phyloP scores from a whole-genome alignment of 2,113 vertebrate genomes.

The Perca fluviatilis region DNA sequence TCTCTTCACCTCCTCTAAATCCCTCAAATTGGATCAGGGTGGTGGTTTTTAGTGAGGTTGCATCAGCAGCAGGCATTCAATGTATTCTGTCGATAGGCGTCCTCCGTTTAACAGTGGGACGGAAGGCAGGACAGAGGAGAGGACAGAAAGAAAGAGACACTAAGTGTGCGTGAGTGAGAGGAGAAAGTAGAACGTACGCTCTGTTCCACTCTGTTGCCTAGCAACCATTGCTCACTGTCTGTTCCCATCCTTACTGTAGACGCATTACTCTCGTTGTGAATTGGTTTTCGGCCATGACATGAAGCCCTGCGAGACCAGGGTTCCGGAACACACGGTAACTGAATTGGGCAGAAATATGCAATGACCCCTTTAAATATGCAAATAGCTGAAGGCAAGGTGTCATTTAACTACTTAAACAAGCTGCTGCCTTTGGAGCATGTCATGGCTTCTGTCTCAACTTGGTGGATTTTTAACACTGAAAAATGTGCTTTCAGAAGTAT shows the following conservation, averaged over 20 bases:
- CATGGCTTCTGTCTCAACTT: conserved; percentile 4
- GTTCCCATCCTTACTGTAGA: conserved; percentile 57
- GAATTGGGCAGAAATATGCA: conserved; percentile 62
- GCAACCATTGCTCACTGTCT: conserved; percentile 76
- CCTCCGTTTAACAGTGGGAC: conserved; percentile 21
- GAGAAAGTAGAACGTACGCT: conserved; percentile 63
- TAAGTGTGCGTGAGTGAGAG: conserved; percentile 56
- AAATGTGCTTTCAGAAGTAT: conserved; percentile 23
- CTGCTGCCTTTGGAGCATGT: not conserved
- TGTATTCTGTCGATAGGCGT: conserved; percentile 49
- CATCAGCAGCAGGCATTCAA: conserved; percentile 51
- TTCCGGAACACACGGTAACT: conserved; percentile 59
- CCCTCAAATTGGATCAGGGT: conserved; percentile 64
- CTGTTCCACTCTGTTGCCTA: conserved; percentile 81
- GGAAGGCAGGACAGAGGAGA: conserved; percentile 58
- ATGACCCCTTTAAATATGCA: conserved; percentile 62
- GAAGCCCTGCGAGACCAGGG: conserved; percentile 41
- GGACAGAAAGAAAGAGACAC: conserved; percentile 67
- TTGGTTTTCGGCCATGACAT: conserved; percentile 64
- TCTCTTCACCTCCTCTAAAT: conserved; percentile 57
- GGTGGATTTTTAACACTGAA: conserved; percentile 18
- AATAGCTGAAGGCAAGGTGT: conserved; percentile 50
- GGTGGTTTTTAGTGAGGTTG: conserved; percentile 68
- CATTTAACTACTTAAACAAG: conserved; percentile 44
- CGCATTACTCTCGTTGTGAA: conserved; percentile 58